A percentile compares a stretch with the other conserved stretches of the same genome.
Evolutionary conservation across 2,113 vertebrate genomes (phyloP).

Genomic region (Scopus umbretta): DNA sequence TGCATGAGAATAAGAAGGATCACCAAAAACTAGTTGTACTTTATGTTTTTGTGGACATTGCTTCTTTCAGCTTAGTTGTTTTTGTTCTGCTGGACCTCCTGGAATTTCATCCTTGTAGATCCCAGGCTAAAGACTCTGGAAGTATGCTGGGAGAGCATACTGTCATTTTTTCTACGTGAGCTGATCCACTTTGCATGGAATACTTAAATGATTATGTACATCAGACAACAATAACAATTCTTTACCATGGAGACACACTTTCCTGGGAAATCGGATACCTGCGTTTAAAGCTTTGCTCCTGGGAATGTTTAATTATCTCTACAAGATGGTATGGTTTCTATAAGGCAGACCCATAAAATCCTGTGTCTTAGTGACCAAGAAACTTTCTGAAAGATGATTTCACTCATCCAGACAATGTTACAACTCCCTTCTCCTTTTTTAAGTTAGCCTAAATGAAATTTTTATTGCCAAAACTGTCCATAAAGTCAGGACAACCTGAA

Average conservation of each 20-base stretch:
- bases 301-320: neutral
- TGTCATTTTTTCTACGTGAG: neutral
- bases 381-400: neutral
- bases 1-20: neutral
- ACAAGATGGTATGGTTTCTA: neutral
- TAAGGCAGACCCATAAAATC: neutral
- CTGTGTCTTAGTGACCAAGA: neutral
- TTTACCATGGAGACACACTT: fast-evolving
- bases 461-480: neutral
- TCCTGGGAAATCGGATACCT: neutral
- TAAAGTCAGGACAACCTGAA: neutral
- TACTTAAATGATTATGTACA: neutral
- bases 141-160: neutral
- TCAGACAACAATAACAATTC: neutral
- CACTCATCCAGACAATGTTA: neutral
- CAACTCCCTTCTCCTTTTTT: neutral
- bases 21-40: neutral
- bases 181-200: neutral
- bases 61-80: neutral
- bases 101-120: neutral
- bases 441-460: neutral
- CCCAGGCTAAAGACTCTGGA: neutral
- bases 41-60: neutral
- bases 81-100: neutral
- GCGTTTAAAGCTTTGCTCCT: neutral